These are phyloP conservation scores for Hassar affinis DNA, from an alignment of 2,113 vertebrate genomes.

Conservation along the genomic window DNA sequence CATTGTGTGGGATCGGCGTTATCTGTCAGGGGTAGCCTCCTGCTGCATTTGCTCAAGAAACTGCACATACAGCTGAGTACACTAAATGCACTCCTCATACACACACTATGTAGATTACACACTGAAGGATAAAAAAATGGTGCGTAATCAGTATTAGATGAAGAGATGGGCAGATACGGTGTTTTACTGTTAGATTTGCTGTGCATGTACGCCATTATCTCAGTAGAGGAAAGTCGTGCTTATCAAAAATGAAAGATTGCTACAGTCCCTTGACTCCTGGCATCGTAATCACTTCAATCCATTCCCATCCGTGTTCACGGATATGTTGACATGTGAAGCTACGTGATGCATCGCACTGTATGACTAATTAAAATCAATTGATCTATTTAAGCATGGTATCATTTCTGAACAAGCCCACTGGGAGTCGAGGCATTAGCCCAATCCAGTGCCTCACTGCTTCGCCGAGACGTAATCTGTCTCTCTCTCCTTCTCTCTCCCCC, in stretches of 20 bases:
- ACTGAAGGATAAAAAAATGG: conserved; percentile 44
- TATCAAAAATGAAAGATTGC: conserved; percentile 70
- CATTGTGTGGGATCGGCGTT: background rate
- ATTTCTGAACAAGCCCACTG: conserved; percentile 67
- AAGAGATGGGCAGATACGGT: conserved; percentile 40
- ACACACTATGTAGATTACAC: background rate
- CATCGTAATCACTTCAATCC: conserved; percentile 65
- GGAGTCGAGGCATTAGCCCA: conserved; percentile 66
- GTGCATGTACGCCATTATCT: conserved; percentile 53
- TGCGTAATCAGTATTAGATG: conserved; percentile 30
- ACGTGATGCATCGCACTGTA: conserved; percentile 63
- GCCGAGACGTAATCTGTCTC: conserved; percentile 39
- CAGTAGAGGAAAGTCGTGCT: conserved; percentile 49
- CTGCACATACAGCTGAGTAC: background rate
- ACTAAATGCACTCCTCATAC: background rate
- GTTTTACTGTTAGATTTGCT: conserved; percentile 44
- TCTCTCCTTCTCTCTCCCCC: conserved; percentile 27
- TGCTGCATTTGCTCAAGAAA: background rate
- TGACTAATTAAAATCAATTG: conserved; percentile 73
- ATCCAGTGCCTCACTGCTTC: conserved; percentile 62
- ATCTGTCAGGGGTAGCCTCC: background rate
- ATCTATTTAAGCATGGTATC: conserved; percentile 70
- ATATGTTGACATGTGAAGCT: conserved; percentile 67
- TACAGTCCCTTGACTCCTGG: conserved; percentile 59
- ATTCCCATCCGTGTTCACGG: conserved; percentile 58